Conservation (phyloP, 2,113 vertebrate species). For the Sula dactylatra region DNA sequence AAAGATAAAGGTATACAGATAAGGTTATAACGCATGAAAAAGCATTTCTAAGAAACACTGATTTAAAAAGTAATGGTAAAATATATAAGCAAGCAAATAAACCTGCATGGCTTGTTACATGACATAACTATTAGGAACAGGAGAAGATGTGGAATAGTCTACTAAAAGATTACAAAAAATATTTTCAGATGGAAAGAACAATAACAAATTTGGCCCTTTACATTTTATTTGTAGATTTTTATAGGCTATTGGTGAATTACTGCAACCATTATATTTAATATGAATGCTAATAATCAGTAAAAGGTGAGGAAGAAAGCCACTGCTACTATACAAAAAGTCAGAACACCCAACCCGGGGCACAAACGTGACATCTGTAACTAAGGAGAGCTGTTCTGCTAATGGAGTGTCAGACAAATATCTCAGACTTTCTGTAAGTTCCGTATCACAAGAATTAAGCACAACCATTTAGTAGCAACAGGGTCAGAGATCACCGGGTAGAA, state of each 20-base stretch:
- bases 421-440: neutral
- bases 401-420: fast-evolving
- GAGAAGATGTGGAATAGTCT: neutral
- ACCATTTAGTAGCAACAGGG: neutral
- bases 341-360: neutral
- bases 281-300: neutral
- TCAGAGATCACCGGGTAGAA: neutral
- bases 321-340: neutral
- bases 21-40: neutral
- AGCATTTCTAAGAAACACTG: neutral
- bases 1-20: neutral
- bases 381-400: neutral
- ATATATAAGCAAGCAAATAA: neutral
- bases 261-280: neutral
- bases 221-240: neutral
- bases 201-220: neutral
- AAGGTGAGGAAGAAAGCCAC: neutral
- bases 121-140: neutral
- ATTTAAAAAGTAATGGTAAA: neutral
- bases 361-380: too few species aligned
- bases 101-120: neutral
- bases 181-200: neutral
- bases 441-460: neutral
- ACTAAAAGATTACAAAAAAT: neutral
- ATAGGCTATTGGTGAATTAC: neutral